Evolutionary conservation across 2,113 vertebrate species (phyloP).

Genomic region (Mionectes macconnelli): DNA sequence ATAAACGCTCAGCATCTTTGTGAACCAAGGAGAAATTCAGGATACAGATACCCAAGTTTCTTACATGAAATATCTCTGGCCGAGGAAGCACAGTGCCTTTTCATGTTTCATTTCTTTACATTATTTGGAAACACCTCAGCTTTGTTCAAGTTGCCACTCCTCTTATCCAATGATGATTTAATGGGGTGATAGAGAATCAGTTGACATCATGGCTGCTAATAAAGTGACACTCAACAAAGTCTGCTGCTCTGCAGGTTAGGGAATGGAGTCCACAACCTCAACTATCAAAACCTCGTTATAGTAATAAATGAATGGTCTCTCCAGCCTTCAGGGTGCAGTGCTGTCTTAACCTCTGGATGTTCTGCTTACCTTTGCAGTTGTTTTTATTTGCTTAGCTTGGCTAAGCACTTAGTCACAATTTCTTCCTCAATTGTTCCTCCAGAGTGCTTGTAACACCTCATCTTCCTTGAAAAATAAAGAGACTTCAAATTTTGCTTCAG

Average conservation of each 20-base stretch:
- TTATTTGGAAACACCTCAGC: not conserved
- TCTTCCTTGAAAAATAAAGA: not conserved
- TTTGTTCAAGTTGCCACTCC: not conserved
- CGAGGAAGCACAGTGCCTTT: not conserved
- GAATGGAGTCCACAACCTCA: not conserved
- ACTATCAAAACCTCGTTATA: not conserved
- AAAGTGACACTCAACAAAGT: not conserved
- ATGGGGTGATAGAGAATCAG: not conserved
- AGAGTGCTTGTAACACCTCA: not conserved
- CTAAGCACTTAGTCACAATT: not conserved
- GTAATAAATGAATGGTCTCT: not conserved
- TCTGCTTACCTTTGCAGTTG: not conserved
- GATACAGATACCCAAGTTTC: not conserved
- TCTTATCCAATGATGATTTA: not conserved
- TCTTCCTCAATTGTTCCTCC: not conserved
- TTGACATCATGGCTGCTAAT: not conserved
- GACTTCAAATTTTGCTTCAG: not conserved
- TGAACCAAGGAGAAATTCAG: not conserved
- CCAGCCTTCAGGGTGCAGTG: not conserved
- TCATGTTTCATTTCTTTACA: not conserved
- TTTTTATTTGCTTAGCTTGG: not conserved
- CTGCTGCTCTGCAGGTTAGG: not conserved
- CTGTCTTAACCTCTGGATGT: not conserved
- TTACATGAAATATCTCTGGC: not conserved
- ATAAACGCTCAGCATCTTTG: not conserved